Evolutionary conservation across 2,797 vertebrate species (phyloP), one percentile per base, ranked within the genome.

Genomic region (Hirundo rustica): DNA sequence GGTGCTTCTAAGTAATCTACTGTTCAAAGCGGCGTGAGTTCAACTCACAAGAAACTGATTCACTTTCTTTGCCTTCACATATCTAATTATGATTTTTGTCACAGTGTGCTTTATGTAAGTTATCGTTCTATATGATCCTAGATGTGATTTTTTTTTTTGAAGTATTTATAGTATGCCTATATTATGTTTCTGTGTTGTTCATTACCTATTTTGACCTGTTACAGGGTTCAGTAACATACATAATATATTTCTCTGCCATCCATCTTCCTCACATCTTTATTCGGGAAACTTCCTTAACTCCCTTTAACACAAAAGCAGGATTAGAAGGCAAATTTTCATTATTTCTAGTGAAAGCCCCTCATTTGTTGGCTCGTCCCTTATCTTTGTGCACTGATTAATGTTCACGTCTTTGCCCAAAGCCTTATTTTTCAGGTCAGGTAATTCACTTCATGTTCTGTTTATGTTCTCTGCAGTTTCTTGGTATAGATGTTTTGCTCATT

Each of bases 361-460:
- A 40, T 94, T 96, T 85, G 21, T 81, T 85, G 62, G 38, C 55
- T 88, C 73, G 21, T 88, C 81, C 32, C 54, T 77, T 76, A 72
- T 79, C 57, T 94, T 82, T 30, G 48, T 71, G 25, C 79, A 30
- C 68, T 93, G 92, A 93, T 93, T 94, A 71, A 82, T 79, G 64
- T 94, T 93, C 81, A 50, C 26, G 32, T 93, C 67, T 92, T 95
- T 93, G 88, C 85, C 80, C 53, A 65, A 77, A 95, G 85, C 79
- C 50, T 58, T 90, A 54, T 95, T 94, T 96, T 95, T 96, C 91
- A 84, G 85, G 85, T 93, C 78, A 91, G 64, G 73, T 93, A 93
- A 78, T 90, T 93, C 81, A 85, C 58, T 89, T 93, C 73, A 61
- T 91, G 85, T 93, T 62, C 87, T 80, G 77, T 75, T 94, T 91